Evolutionary conservation across 1,140 invertebrate species (phyloP), one percentile per base, ranked within the genome.

Genomic region (Glomeris maerens): DNA sequence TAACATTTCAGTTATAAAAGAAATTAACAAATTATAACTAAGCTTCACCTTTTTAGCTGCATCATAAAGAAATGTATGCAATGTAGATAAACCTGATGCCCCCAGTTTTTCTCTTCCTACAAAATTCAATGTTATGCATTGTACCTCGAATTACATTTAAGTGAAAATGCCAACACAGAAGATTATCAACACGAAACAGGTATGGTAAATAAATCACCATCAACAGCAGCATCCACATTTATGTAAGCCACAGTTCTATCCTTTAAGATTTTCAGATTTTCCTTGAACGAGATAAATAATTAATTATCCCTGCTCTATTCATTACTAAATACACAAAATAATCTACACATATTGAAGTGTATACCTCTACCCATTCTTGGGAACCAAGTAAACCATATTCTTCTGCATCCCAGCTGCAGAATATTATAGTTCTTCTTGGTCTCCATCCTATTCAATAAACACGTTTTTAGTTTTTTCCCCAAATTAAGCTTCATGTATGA

Each of bases 391-490:
- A 46, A 1, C 66, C 69, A 45, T 65, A 67, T 56, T 71, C 69
- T 54, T 71, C 69, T 7, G 68, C 69, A 49, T 65, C 70, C 70
- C 70, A 72, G 45, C 57, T 61, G 52, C 66, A 66, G 53, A 74
- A 74, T 25, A 73, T 56, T 21, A 74, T 57, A 0, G 66, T 65
- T 23, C 70, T 45, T 27, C 62, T 49, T 25, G 70, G 70, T 46
- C 60, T 53, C 66, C 68, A 72, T 7, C 52, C 61, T 59, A 42
- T 59, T 59, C 7, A n/a, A n/a, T n/a, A n/a, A n/a, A n/a, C n/a
- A n/a, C n/a, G n/a, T n/a, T n/a, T n/a, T n/a, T n/a, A n/a, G n/a
- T n/a, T n/a, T n/a, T n/a, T n/a, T n/a, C n/a, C n/a, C n/a, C 51
- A n/a, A n/a, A n/a, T n/a, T n/a, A n/a, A n/a, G n/a, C n/a, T n/a